Evolutionary conservation across 2,888 invertebrate genomes (phyloP), one percentile per base, ranked within the genome.

Genomic region (Dioctria rufipes): DNA sequence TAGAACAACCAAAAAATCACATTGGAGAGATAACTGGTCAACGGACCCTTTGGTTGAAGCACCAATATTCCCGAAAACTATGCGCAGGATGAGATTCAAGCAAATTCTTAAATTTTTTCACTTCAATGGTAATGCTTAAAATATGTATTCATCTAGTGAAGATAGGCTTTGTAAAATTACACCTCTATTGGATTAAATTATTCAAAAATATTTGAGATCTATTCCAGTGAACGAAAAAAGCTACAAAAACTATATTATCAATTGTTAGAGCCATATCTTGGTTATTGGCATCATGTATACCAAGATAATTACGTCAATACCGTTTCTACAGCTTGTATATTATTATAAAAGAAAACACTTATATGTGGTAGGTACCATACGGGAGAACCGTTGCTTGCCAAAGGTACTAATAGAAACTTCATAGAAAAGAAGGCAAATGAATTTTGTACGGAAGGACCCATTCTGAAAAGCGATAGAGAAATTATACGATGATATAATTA

Each of bases 281-380:
- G 25, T 69, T 69, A 65, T 54, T 80, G 75, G 80, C 66, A 80
- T n/a, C 77, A 80, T 67, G 60, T 78, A 54, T 80, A 80, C 58
- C 67, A 77, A 67, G 69, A 78, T 78, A 80, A 78, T 80, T 80
- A 80, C 42, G 66, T 67, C 67, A 80, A 80, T 60, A 78, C 49
- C 37, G 69, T 80, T 63, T 80, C 80, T 73, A 73, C 75, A 75
- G 73, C 73, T 80, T 37, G 13, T 6, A 63, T 73, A 80, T 80
- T 73, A 61, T 65, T 80, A 80, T 8, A 80, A 73, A 80, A 80
- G 3, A 80, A 80, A 73, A 80, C 58, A 73, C 54, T 73, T 73
- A 73, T 73, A 3, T 80, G 73, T 80, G 73, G 43, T 60, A 54
- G 73, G 43, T 60, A 54, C 67, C 54, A 67, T 79, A 67, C 49